phyloP scores from a whole-genome alignment of 2,888 invertebrate genomes.

The Harpalus rufipes region DNA sequence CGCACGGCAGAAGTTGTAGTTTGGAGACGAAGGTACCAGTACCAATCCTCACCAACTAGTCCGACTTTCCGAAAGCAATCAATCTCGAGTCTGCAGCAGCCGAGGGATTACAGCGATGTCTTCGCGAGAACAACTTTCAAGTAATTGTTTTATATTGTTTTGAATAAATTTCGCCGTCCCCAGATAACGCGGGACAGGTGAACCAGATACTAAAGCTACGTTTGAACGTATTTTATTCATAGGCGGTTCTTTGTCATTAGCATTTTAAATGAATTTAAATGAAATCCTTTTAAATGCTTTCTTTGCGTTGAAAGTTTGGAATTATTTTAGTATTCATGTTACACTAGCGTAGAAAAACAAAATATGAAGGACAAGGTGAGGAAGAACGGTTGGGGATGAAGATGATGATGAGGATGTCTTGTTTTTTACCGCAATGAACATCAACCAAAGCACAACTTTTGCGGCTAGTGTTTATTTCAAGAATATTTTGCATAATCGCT shows the following conservation, averaged over 20 bases:
- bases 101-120: slow-evolving; percentile 63
- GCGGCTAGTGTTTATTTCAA: slow-evolving; percentile 4
- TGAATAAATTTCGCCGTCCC: slow-evolving; percentile 65
- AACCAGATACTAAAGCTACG: slow-evolving; percentile 59
- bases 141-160: slow-evolving; percentile 67
- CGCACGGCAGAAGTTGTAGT: slow-evolving; percentile 12
- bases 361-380: slow-evolving; percentile 38
- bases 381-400: slow-evolving; percentile 4
- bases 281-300: slow-evolving; percentile 70
- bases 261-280: slow-evolving; percentile 75
- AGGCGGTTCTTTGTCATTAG: slow-evolving; percentile 72
- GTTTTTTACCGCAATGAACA: slow-evolving; percentile 33
- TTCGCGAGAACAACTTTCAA: slow-evolving; percentile 65
- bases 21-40: slow-evolving; percentile 29
- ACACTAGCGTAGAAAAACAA: slow-evolving; percentile 55
- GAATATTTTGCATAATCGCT: slow-evolving; percentile 6
- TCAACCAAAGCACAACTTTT: slow-evolving; percentile 9
- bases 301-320: slow-evolving; percentile 62
- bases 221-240: slow-evolving; percentile 72
- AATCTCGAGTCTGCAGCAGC: slow-evolving; percentile 61
- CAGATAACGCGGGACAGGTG: slow-evolving; percentile 61
- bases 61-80: slow-evolving; percentile 59
- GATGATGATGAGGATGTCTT: slow-evolving; percentile 15
- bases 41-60: neutral
- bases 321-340: slow-evolving; percentile 66